Percentiles rank a stretch among this genome's conserved stretches.
Conservation (phyloP, 2,888 invertebrate species). For the Oasisia sp. region DNA sequence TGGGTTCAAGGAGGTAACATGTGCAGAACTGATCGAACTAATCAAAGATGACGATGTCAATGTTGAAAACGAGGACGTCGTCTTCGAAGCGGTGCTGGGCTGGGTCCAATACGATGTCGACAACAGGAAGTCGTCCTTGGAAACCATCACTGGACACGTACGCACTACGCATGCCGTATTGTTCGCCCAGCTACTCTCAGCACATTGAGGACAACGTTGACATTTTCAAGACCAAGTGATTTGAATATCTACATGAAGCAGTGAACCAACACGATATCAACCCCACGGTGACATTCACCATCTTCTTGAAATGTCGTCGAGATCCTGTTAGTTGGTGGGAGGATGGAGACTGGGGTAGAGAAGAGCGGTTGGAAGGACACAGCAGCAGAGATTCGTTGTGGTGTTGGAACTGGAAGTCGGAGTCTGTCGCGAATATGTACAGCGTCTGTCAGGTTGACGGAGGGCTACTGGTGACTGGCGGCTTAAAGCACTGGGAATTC, state of each 20-base stretch:
- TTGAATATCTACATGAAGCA: slow-evolving; percentile 31
- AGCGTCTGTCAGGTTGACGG: slow-evolving; percentile 2
- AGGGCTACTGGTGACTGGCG: slow-evolving; percentile 36
- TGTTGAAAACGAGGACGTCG: slow-evolving; percentile 34
- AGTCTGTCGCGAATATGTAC: slow-evolving; percentile 37
- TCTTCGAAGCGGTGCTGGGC: slow-evolving; percentile 34
- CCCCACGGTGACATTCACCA: slow-evolving; percentile 25
- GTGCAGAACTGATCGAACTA: slow-evolving; percentile 37
- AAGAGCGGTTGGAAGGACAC: too few species aligned
- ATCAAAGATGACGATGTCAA: slow-evolving; percentile 34
- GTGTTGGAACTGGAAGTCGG: slow-evolving; percentile 36
- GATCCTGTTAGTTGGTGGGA: slow-evolving; percentile 37
- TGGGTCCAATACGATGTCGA: slow-evolving; percentile 32
- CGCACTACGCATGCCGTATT: too few species aligned
- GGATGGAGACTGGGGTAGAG: too few species aligned
- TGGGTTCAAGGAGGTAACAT: slow-evolving; percentile 33
- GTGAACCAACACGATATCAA: slow-evolving; percentile 28
- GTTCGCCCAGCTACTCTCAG: too few species aligned
- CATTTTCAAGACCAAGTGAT: too few species aligned
- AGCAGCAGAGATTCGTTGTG: too few species aligned
- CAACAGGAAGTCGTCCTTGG: slow-evolving; percentile 22
- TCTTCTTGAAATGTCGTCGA: slow-evolving; percentile 23
- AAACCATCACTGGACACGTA: slow-evolving; percentile 18
- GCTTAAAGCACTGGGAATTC: slow-evolving; percentile 33
- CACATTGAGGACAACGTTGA: too few species aligned